Evolutionary conservation across 2,797 vertebrate genomes (phyloP), one percentile per base, ranked within the genome.

Genomic region (Spatula versicolor): DNA sequence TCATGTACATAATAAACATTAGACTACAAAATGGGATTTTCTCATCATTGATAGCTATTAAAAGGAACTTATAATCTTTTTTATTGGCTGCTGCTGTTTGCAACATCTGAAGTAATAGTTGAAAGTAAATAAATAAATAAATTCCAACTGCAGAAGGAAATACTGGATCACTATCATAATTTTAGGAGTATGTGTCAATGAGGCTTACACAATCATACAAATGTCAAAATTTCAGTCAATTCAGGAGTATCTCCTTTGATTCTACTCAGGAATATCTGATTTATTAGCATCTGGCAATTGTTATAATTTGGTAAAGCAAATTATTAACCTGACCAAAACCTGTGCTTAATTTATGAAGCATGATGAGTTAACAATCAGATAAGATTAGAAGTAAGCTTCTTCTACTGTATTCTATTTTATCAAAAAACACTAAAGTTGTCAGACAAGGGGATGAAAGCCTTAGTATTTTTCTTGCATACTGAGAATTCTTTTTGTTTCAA

Each of bases 61-160:
- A 92, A 80, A 77, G 11, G 33, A 83, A 59, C 6, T 63, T 76
- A 11, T 13, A 90, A 43, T 33, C 10, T 74, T 75, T 73, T 92
- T 76, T 62, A 55, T 69, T 35, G 18, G 18, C 13, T 85, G 37
- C 33, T 71, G 59, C 35, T 87, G 25, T 79, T 92, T 80, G 69
- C 52, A 85, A 43, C 43, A 64, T 26, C 35, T 54, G 15, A 28
- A 66, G 19, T 22, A 78, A 63, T 3, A 88, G 68, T 17, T 88
- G 72, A 95, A 96, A 96, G 96, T 37, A 94, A 94, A 94, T 76
- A 74, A 3, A 39, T 95, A 92, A 96, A 83, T 21, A 46, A 46
- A 22, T 93, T 60, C 85, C 72, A 93, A 63, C 50, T 81, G 39
- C 75, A 90, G 82, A 55, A 91, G 68, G 46, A 95, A 91, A 71